Base-by-base conservation (phyloP, 1,140 invertebrate species). In the Pseudomyrmex concolor region DNA sequence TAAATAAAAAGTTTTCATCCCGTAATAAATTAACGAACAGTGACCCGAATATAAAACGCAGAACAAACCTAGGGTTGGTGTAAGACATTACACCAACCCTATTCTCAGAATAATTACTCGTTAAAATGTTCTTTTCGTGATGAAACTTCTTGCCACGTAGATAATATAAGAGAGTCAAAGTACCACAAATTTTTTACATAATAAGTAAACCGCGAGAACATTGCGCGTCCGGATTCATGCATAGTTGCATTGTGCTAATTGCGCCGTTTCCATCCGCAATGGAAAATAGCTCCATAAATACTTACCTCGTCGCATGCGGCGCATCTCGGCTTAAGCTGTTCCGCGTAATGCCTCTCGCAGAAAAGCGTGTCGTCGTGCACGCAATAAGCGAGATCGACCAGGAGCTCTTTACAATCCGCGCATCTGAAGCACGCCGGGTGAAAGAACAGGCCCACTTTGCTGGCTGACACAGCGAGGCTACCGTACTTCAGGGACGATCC, bases 351-450 rank as follows among this genome's bases (percentile, higher is more conserved):
- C 71, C 98, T 95, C 92, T 98, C 98, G 93, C 98, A 99, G 93
- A 97, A 99, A 55, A 99, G 95, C 70, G 95, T 95, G 78, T 97
- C 97, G 83, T 98, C 97, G 91, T 97, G 96, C 62, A 97, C 96
- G 92, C 98, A 99, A 94, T 99, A 99, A 17, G 97, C 97, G 64
- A 99, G 95, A 93, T 99, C 98, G 67, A 99, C 98, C 43, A 99
- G 96, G 45, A 98, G 94, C 94, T 99, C 97, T 83, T 97, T 95
- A 94, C 98, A 99, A 54, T 96, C 96, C 64, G 95, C 95, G 93
- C 98, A 99, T 62, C 95, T 95, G 93, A 99, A 99, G 93, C 98
- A 99, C 12, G 95, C 95, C 1, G 98, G 97, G 94, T 99, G 98
- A 96, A 97, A 99, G 71, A 96, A 94, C 48, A 95, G 94, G 43